Conservation (phyloP, 1,140 invertebrate genomes). For the Tenebrio molitor region DNA sequence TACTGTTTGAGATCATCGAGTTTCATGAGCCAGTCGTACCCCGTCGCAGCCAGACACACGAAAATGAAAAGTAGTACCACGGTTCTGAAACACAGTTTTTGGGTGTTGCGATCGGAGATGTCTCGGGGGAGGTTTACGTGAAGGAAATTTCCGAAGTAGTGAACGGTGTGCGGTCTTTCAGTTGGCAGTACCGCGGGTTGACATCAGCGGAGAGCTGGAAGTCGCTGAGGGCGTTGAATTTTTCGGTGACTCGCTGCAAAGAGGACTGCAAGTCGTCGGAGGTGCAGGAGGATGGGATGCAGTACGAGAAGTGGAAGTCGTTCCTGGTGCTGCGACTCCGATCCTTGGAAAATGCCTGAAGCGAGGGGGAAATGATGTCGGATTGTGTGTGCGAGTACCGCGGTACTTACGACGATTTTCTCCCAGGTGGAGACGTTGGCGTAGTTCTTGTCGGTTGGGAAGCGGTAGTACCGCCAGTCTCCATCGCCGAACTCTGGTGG, state of each 20-base stretch:
- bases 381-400: too few relatives aligned
- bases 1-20: conserved; percentile 34
- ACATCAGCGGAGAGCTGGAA: conserved; percentile 65
- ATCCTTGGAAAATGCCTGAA: conserved; percentile 50
- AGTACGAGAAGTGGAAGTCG: conserved; percentile 74
- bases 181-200: conserved; percentile 69
- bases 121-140: too few relatives aligned
- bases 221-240: conserved; percentile 55
- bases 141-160: conserved; percentile 70
- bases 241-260: conserved; percentile 68
- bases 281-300: conserved; percentile 73
- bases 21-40: conserved; percentile 40
- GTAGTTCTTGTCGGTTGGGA: conserved; percentile 1
- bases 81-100: conserved; percentile 21
- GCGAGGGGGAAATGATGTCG: too few relatives aligned
- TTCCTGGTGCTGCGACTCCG: conserved; percentile 51
- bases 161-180: conserved; percentile 65
- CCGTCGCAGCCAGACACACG: conserved; percentile 4
- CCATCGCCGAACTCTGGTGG: conserved; percentile 33
- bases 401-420: conserved; percentile 56
- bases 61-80: conserved; percentile 37
- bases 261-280: conserved; percentile 69
- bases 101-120: background rate
- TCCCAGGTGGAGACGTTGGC: conserved; percentile 56
- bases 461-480: background rate